Conservation (phyloP, 1,140 invertebrate genomes). For the Homalodisca vitripennis region DNA sequence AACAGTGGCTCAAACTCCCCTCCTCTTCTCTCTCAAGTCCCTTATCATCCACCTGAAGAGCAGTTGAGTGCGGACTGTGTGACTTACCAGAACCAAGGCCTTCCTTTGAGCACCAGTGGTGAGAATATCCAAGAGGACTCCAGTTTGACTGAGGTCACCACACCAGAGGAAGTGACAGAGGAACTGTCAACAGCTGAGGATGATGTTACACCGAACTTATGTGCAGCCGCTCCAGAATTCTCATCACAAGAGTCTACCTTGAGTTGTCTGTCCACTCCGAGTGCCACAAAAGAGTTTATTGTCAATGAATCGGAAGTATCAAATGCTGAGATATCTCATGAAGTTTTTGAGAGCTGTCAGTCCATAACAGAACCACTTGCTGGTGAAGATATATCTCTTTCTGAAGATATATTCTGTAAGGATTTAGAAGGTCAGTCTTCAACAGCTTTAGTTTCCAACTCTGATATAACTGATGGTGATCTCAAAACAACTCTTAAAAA, state of each 20-base stretch:
- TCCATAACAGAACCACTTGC: too few relatives aligned
- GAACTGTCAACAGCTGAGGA: slow-evolving; percentile 14
- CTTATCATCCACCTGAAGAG: neutral
- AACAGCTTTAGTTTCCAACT: too few relatives aligned
- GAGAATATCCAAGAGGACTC: neutral
- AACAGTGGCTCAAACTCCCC: slow-evolving; percentile 38
- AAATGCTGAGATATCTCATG: too few relatives aligned
- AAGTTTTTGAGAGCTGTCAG: neutral
- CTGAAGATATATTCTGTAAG: too few relatives aligned
- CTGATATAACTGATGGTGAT: too few relatives aligned
- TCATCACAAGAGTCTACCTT: slow-evolving; percentile 16
- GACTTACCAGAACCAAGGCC: neutral
- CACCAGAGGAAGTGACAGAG: neutral
- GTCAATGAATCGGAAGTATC: neutral
- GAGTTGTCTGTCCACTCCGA: slow-evolving; percentile 6
- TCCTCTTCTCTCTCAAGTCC: neutral
- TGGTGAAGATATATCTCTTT: too few relatives aligned
- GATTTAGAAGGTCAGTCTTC: too few relatives aligned
- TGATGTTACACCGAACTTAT: slow-evolving; percentile 1
- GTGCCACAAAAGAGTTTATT: slow-evolving; percentile 1
- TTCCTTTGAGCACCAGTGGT: neutral
- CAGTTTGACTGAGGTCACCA: neutral
- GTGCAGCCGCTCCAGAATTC: slow-evolving; percentile 4
- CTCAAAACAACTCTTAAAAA: too few relatives aligned
- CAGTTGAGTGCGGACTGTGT: neutral